These are phyloP conservation scores for Heliconius eleuchia DNA, from an alignment of 1,140 invertebrate species.

Conservation along the genomic window DNA sequence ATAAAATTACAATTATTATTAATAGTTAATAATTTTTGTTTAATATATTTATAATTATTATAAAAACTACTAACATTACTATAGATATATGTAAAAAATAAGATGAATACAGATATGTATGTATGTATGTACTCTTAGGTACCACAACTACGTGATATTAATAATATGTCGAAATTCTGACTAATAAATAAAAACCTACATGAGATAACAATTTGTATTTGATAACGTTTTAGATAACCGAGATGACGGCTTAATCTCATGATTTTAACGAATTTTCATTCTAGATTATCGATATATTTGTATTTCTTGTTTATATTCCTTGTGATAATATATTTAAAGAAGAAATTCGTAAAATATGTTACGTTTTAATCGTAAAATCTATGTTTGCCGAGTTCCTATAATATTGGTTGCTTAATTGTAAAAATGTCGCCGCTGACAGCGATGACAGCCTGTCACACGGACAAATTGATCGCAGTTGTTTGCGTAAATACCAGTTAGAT, in stretches of 20 bases:
- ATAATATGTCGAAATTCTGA: background rate
- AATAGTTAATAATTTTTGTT: constrained; percentile 6
- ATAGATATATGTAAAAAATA: no score
- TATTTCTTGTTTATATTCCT: constrained; percentile 40
- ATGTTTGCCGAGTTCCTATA: constrained; percentile 61
- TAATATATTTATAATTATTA: constrained; percentile 6
- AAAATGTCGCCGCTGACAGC: constrained; percentile 75
- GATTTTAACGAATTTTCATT: constrained; percentile 76
- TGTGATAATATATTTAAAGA: constrained; percentile 49
- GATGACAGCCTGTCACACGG: constrained; percentile 74
- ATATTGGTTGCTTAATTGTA: constrained; percentile 79
- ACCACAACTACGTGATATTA: background rate
- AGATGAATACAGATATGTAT: no score
- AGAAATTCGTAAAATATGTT: constrained; percentile 43
- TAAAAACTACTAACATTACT: background rate
- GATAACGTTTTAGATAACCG: constrained; percentile 70
- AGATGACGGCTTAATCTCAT: constrained; percentile 79
- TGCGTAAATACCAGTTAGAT: constrained; percentile 75
- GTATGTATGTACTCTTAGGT: background rate
- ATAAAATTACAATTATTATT: constrained; percentile 7
- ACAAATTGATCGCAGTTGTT: constrained; percentile 79
- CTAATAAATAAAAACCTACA: constrained; percentile 51
- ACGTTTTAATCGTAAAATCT: constrained; percentile 35
- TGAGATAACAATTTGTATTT: constrained; percentile 57
- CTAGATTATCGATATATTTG: constrained; percentile 49